These are phyloP conservation scores for Lycophotia porphyrea DNA, from an alignment of 2,888 invertebrate genomes.

Conservation along the genomic window DNA sequence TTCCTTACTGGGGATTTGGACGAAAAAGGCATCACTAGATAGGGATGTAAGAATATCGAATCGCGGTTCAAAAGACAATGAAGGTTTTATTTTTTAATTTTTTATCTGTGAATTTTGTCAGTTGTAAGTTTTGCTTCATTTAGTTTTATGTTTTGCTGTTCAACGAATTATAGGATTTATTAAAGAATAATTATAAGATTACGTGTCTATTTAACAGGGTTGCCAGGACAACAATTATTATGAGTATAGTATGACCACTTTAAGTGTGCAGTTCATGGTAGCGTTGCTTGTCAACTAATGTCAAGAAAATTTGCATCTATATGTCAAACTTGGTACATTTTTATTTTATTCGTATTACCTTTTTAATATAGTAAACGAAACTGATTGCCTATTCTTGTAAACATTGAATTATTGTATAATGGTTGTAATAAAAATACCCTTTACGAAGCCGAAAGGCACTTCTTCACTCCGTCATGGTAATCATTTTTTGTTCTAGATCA, in stretches of 20 bases:
- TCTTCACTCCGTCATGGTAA: too few species aligned
- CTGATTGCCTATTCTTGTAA: not conserved
- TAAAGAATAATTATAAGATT: not conserved
- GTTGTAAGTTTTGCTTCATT: conserved; percentile 20
- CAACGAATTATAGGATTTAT: not conserved
- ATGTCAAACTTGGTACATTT: too few species aligned
- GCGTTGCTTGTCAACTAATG: too few species aligned
- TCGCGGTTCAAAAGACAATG: conserved; percentile 54
- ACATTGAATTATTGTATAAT: not conserved
- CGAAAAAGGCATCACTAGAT: conserved; percentile 83
- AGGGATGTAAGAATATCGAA: conserved; percentile 59
- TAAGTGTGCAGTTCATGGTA: too few species aligned
- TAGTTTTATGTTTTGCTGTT: conserved; percentile 15
- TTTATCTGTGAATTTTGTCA: conserved; percentile 11
- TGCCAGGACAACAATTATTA: not conserved
- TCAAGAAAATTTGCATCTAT: too few species aligned
- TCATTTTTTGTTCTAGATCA: too few species aligned
- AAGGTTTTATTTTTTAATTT: conserved; percentile 14
- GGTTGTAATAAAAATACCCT: too few species aligned
- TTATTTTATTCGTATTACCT: too few species aligned
- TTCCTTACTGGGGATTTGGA: conserved; percentile 79
- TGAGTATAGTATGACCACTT: not conserved
- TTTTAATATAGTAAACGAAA: not conserved
- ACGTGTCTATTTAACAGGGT: not conserved
- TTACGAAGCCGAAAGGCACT: too few species aligned